A percentile compares a stretch with the other conserved stretches of the same genome.
These are phyloP conservation scores for Dermolepida albohirtum DNA, from an alignment of 2,888 invertebrate genomes.

Conservation along the genomic window DNA sequence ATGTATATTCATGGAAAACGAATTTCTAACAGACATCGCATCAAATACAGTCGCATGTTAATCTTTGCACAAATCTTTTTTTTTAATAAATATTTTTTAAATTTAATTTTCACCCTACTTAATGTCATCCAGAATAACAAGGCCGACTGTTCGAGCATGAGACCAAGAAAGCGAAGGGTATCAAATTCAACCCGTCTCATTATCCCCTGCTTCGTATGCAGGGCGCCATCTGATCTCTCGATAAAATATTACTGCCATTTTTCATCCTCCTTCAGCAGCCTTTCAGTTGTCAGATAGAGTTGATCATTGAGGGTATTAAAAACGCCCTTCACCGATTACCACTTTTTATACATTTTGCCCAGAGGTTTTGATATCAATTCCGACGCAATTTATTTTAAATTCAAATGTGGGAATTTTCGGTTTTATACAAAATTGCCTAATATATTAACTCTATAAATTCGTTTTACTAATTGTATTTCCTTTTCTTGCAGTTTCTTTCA, in stretches of 20 bases:
- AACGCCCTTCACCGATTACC: constrained; percentile 55
- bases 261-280: constrained; percentile 65
- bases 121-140: constrained; percentile 53
- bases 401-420: constrained; percentile 46
- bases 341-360: constrained; percentile 37
- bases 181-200: constrained; percentile 64
- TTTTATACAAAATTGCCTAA: neutral
- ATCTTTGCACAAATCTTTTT: constrained; percentile 1
- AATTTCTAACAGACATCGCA: neutral
- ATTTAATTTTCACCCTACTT: constrained; percentile 43
- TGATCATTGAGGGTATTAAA: constrained; percentile 63
- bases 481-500: neutral
- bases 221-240: constrained; percentile 67
- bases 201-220: constrained; percentile 66
- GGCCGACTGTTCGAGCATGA: constrained; percentile 52
- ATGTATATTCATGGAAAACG: constrained; percentile 14
- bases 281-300: constrained; percentile 65
- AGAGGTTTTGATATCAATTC: constrained; percentile 27
- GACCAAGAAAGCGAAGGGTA: constrained; percentile 59
- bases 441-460: too few relatives aligned
- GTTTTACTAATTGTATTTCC: too few relatives aligned
- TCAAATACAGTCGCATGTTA: neutral
- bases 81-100: constrained; percentile 38
- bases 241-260: constrained; percentile 67
- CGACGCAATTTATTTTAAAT: constrained; percentile 1